Conservation (phyloP, 2,797 vertebrate species). For the Ctenopoma multispine region DNA sequence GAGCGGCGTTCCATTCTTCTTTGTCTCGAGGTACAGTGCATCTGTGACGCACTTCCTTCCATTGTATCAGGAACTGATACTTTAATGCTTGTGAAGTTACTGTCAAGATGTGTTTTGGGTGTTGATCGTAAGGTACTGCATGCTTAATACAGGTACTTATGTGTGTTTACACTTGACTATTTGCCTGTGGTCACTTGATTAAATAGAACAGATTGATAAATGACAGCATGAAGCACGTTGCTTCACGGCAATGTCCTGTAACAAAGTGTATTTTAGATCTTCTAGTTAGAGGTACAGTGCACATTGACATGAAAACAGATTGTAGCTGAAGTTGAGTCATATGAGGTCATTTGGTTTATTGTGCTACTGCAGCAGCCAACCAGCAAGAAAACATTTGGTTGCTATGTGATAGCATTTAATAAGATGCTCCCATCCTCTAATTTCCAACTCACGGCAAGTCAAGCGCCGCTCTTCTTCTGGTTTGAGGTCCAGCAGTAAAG, state of each 20-base stretch:
- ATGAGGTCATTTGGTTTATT: conserved; percentile 60
- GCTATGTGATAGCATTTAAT: conserved; percentile 58
- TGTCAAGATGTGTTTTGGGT: conserved; percentile 45
- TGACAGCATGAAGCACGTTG: conserved; percentile 23
- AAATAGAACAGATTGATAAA: conserved; percentile 21
- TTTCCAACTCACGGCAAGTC: conserved; percentile 21
- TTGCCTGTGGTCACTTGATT: conserved; percentile 13
- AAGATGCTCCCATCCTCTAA: conserved; percentile 37
- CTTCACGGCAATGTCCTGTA: conserved; percentile 6
- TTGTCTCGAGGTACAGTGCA: conserved; percentile 69
- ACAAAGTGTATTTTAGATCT: conserved; percentile 11
- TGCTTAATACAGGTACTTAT: conserved; percentile 37
- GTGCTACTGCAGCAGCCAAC: conserved; percentile 49
- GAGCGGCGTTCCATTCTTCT: conserved; percentile 78
- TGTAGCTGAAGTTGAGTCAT: conserved; percentile 44
- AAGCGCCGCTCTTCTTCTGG: conserved; percentile 2
- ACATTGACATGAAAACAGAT: conserved; percentile 31
- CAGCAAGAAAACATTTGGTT: conserved; percentile 60
- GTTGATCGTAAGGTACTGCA: conserved; percentile 45
- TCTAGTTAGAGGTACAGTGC: neutral
- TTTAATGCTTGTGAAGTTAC: conserved; percentile 68
- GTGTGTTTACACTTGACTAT: conserved; percentile 11
- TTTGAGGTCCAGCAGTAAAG: neutral
- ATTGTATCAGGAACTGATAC: conserved; percentile 84
- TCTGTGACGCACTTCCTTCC: conserved; percentile 87